Evolutionary conservation across 2,888 invertebrate species (phyloP), one percentile per base, ranked within the genome.

Genomic region (Patella depressa): DNA sequence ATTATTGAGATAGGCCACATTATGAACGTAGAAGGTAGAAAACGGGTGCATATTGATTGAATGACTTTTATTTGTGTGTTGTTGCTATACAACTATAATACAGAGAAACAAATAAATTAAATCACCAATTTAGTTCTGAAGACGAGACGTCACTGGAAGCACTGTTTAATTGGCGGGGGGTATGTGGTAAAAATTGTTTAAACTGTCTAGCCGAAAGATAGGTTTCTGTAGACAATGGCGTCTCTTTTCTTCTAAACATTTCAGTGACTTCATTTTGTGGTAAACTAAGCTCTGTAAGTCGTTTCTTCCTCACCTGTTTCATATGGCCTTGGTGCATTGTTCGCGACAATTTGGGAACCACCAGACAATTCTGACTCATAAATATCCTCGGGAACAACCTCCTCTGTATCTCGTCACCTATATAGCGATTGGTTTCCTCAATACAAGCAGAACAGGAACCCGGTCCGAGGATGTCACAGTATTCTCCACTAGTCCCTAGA

Each of bases 381-480:
- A 87, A 85, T 53, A 86, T 85, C 15, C 81, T 81, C 19, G 86
- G 87, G 73, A 86, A 87, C 34, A 85, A 78, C 71, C 85, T 83
- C 71, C 82, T 79, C 73, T 88, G 88, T 14, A 88, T 81, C 73
- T 87, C 85, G 72, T 85, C 85, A 0, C 86, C 88, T 11, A 87
- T 86, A 78, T 81, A 78, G 57, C 86, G 79, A 80, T 87, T 88
- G 15, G 87, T 87, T 45, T 80, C 83, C 73, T 88, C 88, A 9
- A 88, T 87, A 74, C 88, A 88, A 5, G 73, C 79, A n/a, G 85
- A 85, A 59, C 88, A 88, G 9, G 86, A 77, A 71, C 85, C 83
- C 7, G 88, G 85, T 29, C 88, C 88, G 2, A 88, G 82, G 19
- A 88, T 85, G 75, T 88, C 86, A 73, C 88, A 88, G 71, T 85